Conservation (phyloP, 1,140 invertebrate genomes). For the Plodia interpunctella region DNA sequence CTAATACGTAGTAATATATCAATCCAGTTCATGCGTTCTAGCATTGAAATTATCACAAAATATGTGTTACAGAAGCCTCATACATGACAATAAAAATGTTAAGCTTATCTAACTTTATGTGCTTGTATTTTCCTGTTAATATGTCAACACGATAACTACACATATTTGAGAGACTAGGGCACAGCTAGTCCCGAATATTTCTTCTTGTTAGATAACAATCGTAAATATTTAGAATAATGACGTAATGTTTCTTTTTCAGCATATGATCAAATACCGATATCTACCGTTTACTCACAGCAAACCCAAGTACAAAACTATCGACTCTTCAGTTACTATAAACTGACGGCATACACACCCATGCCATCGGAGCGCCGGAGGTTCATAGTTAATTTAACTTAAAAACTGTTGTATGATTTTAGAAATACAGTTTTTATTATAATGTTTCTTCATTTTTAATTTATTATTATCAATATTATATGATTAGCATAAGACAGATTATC, state of each 20-base stretch:
- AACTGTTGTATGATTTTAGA: conserved; percentile 71
- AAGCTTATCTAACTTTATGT: too few relatives aligned
- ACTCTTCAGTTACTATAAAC: conserved; percentile 66
- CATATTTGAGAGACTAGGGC: too few relatives aligned
- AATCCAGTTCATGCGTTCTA: too few relatives aligned
- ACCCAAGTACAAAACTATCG: conserved; percentile 90
- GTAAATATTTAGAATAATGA: conserved; percentile 10
- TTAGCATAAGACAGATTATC: background rate
- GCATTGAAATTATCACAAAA: too few relatives aligned
- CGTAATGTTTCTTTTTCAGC: conserved; percentile 81
- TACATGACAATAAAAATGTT: too few relatives aligned
- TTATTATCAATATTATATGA: conserved; percentile 19
- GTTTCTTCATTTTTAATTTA: conserved; percentile 56
- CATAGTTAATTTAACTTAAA: conserved; percentile 52
- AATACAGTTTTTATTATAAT: conserved; percentile 71
- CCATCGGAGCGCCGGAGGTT: conserved; percentile 30
- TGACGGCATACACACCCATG: conserved; percentile 37
- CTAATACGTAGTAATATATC: too few relatives aligned
- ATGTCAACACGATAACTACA: too few relatives aligned
- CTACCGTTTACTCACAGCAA: conserved; percentile 99
- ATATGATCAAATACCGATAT: conserved; percentile 99
- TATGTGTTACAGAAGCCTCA: too few relatives aligned
- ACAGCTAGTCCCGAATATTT: too few relatives aligned
- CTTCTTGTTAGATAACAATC: background rate
- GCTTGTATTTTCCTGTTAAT: too few relatives aligned